A percentile compares a stretch with the other conserved stretches of the same genome.
phyloP scores from a whole-genome alignment of 2,888 invertebrate species.

The Pammene fasciana region DNA sequence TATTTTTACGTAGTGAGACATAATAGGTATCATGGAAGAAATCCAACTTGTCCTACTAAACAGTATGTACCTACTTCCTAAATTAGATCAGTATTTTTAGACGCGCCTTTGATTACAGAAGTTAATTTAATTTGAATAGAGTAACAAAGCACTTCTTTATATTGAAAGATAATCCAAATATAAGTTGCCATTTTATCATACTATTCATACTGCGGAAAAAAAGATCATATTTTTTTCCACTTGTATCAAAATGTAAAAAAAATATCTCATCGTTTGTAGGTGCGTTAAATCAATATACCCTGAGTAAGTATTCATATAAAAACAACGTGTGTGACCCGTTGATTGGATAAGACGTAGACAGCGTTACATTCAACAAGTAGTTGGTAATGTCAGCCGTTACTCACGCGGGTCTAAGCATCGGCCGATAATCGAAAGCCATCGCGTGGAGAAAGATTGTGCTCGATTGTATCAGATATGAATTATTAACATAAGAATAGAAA shows the following conservation, averaged over 20 bases:
- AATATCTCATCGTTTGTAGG: too few species aligned
- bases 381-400: conserved; percentile 25
- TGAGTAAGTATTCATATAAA: background rate
- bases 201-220: too few species aligned
- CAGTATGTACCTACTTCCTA: background rate
- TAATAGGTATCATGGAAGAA: background rate
- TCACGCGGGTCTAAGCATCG: conserved; percentile 22
- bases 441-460: conserved; percentile 45
- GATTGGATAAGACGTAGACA: background rate
- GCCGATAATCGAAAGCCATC: conserved; percentile 25
- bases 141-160: background rate
- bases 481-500: conserved; percentile 48
- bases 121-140: conserved; percentile 9
- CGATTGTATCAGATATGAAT: conserved; percentile 49
- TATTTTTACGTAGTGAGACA: too few species aligned
- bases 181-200: too few species aligned
- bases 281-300: background rate
- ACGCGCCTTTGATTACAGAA: background rate
- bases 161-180: too few species aligned
- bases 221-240: too few species aligned
- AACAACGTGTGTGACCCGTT: conserved; percentile 4
- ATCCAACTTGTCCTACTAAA: conserved; percentile 1
- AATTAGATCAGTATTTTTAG: background rate
- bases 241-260: too few species aligned
- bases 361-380: conserved; percentile 35